Evolutionary conservation across 1,140 invertebrate genomes (phyloP).

Genomic region (Saxidomus purpurata): DNA sequence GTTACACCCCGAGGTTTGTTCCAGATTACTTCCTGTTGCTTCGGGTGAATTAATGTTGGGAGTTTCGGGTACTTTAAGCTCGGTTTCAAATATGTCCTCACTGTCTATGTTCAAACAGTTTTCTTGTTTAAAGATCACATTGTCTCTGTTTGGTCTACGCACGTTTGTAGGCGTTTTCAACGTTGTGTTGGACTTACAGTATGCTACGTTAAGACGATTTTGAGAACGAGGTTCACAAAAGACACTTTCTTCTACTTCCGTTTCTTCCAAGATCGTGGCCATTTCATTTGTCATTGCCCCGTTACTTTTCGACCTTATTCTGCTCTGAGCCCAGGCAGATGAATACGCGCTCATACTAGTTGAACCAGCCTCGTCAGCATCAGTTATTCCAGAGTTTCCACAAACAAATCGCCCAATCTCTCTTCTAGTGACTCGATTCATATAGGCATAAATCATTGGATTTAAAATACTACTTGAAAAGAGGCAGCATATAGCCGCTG

Average conservation of each 20-base stretch:
- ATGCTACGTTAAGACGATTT: neutral
- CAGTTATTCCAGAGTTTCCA: conserved; percentile 59
- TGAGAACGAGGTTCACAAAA: conserved; percentile 19
- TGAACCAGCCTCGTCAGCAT: conserved; percentile 73
- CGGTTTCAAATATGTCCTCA: neutral
- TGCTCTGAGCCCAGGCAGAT: conserved; percentile 57
- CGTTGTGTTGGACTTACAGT: neutral
- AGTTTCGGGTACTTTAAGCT: neutral
- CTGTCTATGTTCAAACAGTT: neutral
- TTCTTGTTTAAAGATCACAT: neutral
- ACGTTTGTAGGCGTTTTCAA: neutral
- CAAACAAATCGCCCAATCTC: conserved; percentile 76
- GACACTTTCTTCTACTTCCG: conserved; percentile 48
- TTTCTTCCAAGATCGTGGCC: conserved; percentile 70
- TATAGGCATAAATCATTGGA: conserved; percentile 79
- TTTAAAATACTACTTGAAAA: conserved; percentile 73
- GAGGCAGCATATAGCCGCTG: conserved; percentile 69
- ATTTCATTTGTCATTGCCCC: conserved; percentile 64
- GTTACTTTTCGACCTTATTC: conserved; percentile 1
- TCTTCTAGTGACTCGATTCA: conserved; percentile 76
- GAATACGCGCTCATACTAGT: conserved; percentile 70
- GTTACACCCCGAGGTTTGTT: neutral
- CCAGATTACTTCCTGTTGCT: neutral
- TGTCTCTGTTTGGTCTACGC: neutral
- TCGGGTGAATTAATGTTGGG: neutral